These are phyloP conservation scores for Anas platyrhynchos DNA, from an alignment of 2,113 vertebrate genomes.

Conservation along the genomic window DNA sequence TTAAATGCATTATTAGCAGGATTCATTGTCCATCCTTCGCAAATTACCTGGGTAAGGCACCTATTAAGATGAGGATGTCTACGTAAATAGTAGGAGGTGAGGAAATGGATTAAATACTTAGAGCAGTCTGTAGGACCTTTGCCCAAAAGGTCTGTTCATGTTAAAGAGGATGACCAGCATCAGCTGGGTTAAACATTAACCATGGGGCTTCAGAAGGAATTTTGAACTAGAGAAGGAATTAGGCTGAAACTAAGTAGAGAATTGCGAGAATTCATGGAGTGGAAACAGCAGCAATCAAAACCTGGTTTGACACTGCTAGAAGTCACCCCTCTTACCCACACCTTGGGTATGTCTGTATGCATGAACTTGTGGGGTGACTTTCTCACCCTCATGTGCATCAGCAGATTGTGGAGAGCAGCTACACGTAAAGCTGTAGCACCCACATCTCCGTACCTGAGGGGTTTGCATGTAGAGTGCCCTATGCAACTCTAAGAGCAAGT, in stretches of 20 bases:
- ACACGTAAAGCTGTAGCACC: not conserved
- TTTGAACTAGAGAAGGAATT: not conserved
- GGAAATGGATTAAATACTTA: not conserved
- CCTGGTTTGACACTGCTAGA: not conserved
- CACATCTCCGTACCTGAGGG: not conserved
- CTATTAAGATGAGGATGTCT: not conserved
- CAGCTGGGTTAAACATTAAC: not conserved
- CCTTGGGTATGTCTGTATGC: not conserved
- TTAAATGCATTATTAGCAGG: not conserved
- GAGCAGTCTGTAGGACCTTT: not conserved
- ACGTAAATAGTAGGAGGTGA: not conserved
- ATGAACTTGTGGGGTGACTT: accelerated
- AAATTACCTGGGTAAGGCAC: not conserved
- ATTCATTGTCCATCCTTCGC: not conserved
- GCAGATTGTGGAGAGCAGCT: not conserved
- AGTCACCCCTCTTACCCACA: not conserved
- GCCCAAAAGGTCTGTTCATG: not conserved
- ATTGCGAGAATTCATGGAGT: not conserved
- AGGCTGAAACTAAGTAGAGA: not conserved
- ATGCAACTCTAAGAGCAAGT: not conserved
- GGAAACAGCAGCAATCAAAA: not conserved
- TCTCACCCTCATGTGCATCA: not conserved
- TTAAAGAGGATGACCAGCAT: not conserved
- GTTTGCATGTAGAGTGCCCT: no score
- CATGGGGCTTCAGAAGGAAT: not conserved